These are phyloP conservation scores for Cephus spinipes DNA, from an alignment of 2,888 invertebrate genomes.

Conservation along the genomic window DNA sequence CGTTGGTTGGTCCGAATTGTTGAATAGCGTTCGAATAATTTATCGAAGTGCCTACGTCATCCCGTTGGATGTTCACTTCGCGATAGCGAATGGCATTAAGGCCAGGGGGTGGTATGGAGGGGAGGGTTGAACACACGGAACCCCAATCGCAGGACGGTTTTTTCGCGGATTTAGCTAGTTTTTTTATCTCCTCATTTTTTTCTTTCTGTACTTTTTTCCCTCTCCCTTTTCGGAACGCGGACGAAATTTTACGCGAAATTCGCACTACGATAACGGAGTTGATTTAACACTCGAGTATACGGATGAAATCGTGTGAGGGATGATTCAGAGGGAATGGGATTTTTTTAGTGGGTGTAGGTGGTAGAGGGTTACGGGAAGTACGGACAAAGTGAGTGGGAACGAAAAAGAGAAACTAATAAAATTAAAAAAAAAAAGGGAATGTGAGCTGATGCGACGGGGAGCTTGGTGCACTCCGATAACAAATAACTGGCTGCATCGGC, in stretches of 20 bases:
- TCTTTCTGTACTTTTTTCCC: neutral
- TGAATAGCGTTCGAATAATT: neutral
- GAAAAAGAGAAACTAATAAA: neutral
- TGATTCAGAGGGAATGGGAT: neutral
- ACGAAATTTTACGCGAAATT: neutral
- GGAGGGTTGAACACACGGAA: neutral
- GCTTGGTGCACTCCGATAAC: constrained; percentile 60
- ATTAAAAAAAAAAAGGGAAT: constrained; percentile 10
- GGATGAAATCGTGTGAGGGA: neutral
- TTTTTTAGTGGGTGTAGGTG: neutral
- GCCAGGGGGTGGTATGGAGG: neutral
- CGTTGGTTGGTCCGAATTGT: neutral
- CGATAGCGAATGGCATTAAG: neutral
- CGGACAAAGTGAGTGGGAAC: neutral
- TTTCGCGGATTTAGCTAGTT: neutral
- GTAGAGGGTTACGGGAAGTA: neutral
- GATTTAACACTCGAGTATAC: neutral
- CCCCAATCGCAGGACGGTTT: neutral
- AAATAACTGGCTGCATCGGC: constrained; percentile 66
- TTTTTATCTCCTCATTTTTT: neutral
- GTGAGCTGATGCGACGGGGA: constrained; percentile 39
- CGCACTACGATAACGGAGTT: neutral
- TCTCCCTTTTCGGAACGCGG: neutral
- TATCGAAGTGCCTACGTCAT: neutral
- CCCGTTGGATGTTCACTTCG: neutral